phyloP scores from a whole-genome alignment of 2,797 vertebrate species.

The Paratrypauchen microcephalus region DNA sequence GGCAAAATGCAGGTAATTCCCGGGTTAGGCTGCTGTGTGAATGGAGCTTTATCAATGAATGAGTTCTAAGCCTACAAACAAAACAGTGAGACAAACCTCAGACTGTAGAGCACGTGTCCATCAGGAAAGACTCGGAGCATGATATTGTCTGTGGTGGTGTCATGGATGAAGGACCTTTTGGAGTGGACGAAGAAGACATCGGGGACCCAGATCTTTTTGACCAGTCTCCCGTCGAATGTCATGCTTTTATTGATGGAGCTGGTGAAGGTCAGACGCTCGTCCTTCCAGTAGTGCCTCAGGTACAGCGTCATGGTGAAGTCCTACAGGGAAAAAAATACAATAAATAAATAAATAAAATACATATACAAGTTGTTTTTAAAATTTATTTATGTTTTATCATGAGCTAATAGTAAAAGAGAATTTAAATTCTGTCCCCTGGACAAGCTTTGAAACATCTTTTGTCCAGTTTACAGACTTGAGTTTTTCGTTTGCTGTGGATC shows the following conservation, averaged over 20 bases:
- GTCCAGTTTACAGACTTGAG: too few relatives aligned
- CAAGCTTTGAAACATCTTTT: too few relatives aligned
- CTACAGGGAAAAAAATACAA: constrained; percentile 56
- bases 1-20: too few relatives aligned
- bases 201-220: constrained; percentile 98
- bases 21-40: too few relatives aligned
- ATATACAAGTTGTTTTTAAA: too few relatives aligned
- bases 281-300: constrained; percentile 96
- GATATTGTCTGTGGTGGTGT: constrained; percentile 95
- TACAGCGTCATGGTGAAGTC: constrained; percentile 98
- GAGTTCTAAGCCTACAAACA: too few relatives aligned
- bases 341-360: too few relatives aligned
- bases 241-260: constrained; percentile 94
- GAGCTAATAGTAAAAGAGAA: too few relatives aligned
- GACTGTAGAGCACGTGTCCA: constrained; percentile 94
- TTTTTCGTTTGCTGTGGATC: too few relatives aligned
- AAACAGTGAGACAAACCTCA: constrained; percentile 78
- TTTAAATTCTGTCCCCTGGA: too few relatives aligned
- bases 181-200: constrained; percentile 98
- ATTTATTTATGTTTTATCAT: too few relatives aligned
- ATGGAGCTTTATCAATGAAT: too few relatives aligned
- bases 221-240: constrained; percentile 93
- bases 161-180: constrained; percentile 94
- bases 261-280: constrained; percentile 88
- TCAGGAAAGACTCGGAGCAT: constrained; percentile 95